Base-by-base conservation (phyloP, 2,797 vertebrate genomes). In the Phaenicophaeus curvirostris region DNA sequence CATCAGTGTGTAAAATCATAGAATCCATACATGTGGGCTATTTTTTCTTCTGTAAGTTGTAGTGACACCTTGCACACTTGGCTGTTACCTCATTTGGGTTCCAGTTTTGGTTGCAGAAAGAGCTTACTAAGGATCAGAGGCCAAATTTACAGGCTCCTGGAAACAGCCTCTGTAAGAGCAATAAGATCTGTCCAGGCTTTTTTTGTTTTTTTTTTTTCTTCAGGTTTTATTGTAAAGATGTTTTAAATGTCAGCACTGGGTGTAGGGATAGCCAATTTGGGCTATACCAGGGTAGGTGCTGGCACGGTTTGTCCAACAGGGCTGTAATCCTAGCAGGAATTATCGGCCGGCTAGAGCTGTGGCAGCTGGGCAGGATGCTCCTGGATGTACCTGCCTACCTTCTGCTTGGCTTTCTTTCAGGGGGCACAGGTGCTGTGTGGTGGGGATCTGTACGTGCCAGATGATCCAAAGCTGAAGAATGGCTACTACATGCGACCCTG, bases 401-500 rank as follows among this genome's bases (percentile, higher is more conserved):
- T 86, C 78, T 75, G 37, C 87, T 84, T 75, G 78, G 80, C 68
- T 77, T 21, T 48, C 86, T 85, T 95, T 15, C 95, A 99, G 99
- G 99, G 99, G 35, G 99, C 98, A 57, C 96, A 85, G 55, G 98
- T 99, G 85, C 97, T 99, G 23, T 99, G 98, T 96, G 99, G 99
- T 51, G 99, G 99, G 82, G 98, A 99, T 12, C 90, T 94, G 1
- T 98, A 98, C 0, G 95, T 98, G 15, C 99, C 99, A 7, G 97
- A 97, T 85, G 98, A 99, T 67, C 98, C 98, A 4, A 99, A 99
- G 95, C 96, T 99, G 91, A 99, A 99, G 95, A 98, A 96, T 0
- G 99, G 99, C 2, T 99, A 98, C 95, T 99, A 98, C 96, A 98
- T 99, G 98, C 98, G 94, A 4, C 99, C 99, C 14, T 99, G 99